Evolutionary conservation across 2,797 vertebrate genomes (phyloP), one percentile per base, ranked within the genome.

Genomic region (Melanotaenia maccullochi): DNA sequence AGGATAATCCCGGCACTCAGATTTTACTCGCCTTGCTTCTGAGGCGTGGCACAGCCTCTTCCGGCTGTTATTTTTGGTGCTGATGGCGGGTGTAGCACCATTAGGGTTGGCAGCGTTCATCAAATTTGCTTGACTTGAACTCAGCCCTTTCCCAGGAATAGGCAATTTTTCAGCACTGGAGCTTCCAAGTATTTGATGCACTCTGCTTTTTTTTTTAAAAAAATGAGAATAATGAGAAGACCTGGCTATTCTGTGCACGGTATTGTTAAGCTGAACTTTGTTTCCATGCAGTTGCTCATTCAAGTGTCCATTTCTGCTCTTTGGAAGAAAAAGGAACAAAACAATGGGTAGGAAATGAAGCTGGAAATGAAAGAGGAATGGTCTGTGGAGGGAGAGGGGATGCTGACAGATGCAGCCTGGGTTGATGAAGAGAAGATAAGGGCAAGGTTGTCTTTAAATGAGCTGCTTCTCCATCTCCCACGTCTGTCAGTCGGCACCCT

Each of bases 341-440:
- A 89, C 83, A 87, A 87, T 85, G 76, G 68, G 71, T 62, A 70
- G 87, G 88, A 91, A 89, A 88, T 83, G 82, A 81, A 86, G 70
- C 79, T 87, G 87, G 83, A 84, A 82, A 84, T 80, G 81, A 83
- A 88, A 81, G 85, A 72, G 83, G 62, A 76, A 73, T 52, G 62
- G 63, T 71, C 60, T 0, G 4, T 59, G 68, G 78, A 70, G 73
- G 52, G 73, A 78, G 72, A 73, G 77, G 81, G 71, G 77, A 84
- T 82, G 88, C 87, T 92, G 93, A 93, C 82, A 89, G 87, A 90
- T 78, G 79, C 79, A 71, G 82, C 65, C 75, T 64, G 65, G 78
- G 78, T 79, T 60, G 85, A 93, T 81, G 83, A 80, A 80, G 85
- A 83, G 71, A 58, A 89, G 89, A 93, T 92, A 93, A 90, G 87